Evolutionary conservation across 2,113 vertebrate species (phyloP).

Genomic region (Mus spicilegus): DNA sequence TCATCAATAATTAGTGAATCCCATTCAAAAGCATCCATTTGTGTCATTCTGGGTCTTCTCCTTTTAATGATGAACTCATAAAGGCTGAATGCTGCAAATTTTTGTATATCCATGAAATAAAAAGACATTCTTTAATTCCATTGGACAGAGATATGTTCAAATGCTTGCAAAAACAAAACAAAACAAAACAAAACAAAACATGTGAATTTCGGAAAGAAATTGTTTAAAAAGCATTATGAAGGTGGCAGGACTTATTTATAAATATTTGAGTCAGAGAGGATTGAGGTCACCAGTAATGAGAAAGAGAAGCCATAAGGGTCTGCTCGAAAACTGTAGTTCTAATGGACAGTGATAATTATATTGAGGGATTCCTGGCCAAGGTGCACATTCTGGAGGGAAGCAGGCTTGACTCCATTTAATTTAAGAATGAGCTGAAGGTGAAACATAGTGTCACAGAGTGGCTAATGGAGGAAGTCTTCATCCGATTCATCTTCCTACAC

Average conservation of each 20-base stretch:
- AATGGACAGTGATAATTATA: not conserved
- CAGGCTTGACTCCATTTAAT: conserved; percentile 19
- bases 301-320: not conserved
- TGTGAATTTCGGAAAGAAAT: not conserved
- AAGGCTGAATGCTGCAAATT: not conserved
- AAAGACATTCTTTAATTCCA: not conserved
- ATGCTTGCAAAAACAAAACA: not conserved
- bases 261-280: not conserved
- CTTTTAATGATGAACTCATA: not conserved
- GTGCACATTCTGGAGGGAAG: not conserved
- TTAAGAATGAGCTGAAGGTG: not conserved
- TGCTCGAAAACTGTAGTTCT: not conserved
- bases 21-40: not conserved
- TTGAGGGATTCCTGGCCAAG: not conserved
- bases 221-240: conserved; percentile 18
- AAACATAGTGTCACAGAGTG: not conserved
- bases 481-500: not conserved
- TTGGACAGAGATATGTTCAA: not conserved
- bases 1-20: not conserved
- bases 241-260: not conserved
- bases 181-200: not conserved
- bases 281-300: conserved; percentile 15
- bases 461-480: not conserved
- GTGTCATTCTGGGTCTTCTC: not conserved
- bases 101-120: not conserved